Conservation (phyloP, 2,113 vertebrate species). For the Saccopteryx leptura region DNA sequence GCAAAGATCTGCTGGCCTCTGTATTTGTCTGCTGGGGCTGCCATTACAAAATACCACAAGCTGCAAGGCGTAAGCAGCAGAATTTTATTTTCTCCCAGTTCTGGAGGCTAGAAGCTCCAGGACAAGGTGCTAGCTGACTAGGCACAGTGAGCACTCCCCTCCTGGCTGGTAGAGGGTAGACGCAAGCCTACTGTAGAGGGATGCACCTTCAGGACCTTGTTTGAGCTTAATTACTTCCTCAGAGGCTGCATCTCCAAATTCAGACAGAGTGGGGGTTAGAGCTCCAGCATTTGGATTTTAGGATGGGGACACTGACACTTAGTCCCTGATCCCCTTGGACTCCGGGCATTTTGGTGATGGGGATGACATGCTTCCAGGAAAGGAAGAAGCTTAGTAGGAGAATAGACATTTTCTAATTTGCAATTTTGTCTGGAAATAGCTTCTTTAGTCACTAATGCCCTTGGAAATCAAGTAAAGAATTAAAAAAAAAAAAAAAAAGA, state of each 20-base stretch:
- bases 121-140: no score
- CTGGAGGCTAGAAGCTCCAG: not conserved
- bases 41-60: not conserved
- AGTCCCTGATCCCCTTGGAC: not conserved
- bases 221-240: not conserved
- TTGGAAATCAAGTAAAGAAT: slow-evolving; percentile 37
- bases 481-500: not conserved
- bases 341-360: not conserved
- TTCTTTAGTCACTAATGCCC: not conserved
- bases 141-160: not conserved
- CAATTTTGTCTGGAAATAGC: not conserved
- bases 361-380: not conserved
- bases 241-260: not conserved
- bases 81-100: not conserved
- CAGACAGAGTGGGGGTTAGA: not conserved
- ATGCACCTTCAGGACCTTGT: not conserved
- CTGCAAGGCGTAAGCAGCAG: not conserved
- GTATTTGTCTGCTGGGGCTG: not conserved
- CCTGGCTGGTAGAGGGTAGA: not conserved
- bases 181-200: no score
- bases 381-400: not conserved
- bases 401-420: not conserved
- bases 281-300: not conserved
- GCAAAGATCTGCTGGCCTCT: not conserved
- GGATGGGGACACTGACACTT: not conserved